These are phyloP conservation scores for Meandrina meandrites DNA, from an alignment of 92 coral and sea anemone genomes.

Conservation along the genomic window DNA sequence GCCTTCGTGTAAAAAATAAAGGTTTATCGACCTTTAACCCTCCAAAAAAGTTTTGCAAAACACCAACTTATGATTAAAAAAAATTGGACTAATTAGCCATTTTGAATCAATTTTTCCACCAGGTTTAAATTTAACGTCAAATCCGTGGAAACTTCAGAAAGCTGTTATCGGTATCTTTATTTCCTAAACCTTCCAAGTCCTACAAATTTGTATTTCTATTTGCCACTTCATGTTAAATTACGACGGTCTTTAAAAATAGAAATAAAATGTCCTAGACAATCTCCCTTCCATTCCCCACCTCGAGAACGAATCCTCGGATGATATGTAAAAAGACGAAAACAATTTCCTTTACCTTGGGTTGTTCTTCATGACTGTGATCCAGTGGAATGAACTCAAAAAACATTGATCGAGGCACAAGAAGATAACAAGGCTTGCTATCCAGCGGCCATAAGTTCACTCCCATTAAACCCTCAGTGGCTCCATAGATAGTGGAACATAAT, in stretches of 20 bases:
- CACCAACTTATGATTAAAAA: no score
- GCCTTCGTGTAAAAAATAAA: no score
- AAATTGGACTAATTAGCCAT: background rate
- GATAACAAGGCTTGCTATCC: conserved; percentile 37
- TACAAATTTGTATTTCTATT: no score
- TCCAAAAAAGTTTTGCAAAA: no score
- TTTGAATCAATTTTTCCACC: background rate
- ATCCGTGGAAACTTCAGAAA: background rate
- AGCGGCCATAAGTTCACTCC: conserved; percentile 64
- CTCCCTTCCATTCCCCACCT: no score
- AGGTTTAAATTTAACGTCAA: background rate
- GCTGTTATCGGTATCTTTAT: background rate
- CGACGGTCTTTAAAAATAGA: no score
- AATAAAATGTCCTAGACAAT: no score
- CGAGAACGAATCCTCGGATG: background rate
- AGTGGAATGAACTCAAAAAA: conserved; percentile 58
- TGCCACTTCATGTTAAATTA: no score
- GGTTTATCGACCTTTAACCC: no score
- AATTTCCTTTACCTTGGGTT: conserved; percentile 34
- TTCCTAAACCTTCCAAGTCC: background rate
- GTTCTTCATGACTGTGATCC: conserved; percentile 41
- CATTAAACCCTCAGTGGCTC: conserved; percentile 58
- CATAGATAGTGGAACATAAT: conserved; percentile 53
- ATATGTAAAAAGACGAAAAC: background rate
- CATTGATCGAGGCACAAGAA: conserved; percentile 59